Conservation (phyloP, 1,140 invertebrate genomes). For the Chrysopa pallens region DNA sequence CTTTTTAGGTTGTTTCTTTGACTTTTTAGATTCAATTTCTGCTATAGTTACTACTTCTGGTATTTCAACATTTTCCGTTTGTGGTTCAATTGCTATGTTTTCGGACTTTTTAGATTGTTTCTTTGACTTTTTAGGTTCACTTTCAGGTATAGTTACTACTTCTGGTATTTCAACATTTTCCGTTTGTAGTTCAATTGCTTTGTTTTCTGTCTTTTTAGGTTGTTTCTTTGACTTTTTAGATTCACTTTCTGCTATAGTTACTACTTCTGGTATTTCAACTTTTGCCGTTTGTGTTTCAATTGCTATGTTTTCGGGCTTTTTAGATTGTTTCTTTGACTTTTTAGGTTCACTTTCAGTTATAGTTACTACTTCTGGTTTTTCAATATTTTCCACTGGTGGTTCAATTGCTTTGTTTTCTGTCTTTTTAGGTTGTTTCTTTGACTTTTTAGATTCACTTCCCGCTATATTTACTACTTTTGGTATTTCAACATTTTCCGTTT, state of each 20-base stretch:
- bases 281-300: not conserved
- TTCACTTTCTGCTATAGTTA: too few species aligned
- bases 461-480: too few species aligned
- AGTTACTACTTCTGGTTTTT: slow-evolving; percentile 16
- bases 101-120: not conserved
- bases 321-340: not conserved
- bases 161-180: slow-evolving; percentile 17
- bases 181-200: slow-evolving; percentile 10
- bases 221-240: too few species aligned
- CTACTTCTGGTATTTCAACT: not conserved
- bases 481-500: not conserved
- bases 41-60: too few species aligned
- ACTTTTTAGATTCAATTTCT: too few species aligned
- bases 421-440: slow-evolving; percentile 13
- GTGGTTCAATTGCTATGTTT: not conserved
- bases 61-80: not conserved
- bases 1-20: not conserved
- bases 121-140: not conserved
- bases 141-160: slow-evolving; percentile 12
- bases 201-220: not conserved
- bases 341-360: not conserved
- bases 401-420: slow-evolving; percentile 5
- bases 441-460: slow-evolving; percentile 22
- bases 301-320: not conserved
- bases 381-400: slow-evolving; percentile 17